phyloP scores from a whole-genome alignment of 2,888 invertebrate genomes.

The Cephus sareptanus region DNA sequence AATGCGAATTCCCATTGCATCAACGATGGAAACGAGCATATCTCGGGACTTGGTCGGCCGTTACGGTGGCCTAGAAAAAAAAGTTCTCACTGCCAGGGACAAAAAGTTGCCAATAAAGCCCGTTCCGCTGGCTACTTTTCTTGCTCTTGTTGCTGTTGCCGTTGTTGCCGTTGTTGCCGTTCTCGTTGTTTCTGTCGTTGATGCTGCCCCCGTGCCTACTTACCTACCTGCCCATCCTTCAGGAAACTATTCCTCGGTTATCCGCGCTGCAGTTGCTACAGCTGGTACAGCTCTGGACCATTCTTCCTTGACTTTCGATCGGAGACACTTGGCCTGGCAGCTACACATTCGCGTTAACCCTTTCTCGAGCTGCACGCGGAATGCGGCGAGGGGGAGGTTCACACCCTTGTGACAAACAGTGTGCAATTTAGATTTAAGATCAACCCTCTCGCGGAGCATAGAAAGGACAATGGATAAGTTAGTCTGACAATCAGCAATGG shows the following conservation, averaged over 20 bases:
- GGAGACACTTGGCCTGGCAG: background rate
- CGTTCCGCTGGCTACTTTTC: background rate
- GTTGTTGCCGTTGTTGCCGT: background rate
- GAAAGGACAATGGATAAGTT: conserved; percentile 58
- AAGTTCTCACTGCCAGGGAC: background rate
- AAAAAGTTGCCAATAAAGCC: conserved; percentile 2
- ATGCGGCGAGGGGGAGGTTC: background rate
- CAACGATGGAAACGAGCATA: conserved; percentile 6
- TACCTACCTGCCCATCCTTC: background rate
- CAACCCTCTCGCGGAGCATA: conserved; percentile 41
- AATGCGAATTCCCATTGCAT: background rate
- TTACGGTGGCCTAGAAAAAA: background rate
- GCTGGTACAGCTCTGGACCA: too few relatives aligned
- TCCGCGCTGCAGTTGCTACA: background rate
- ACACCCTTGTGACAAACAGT: conserved; percentile 52
- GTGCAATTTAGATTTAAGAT: conserved; percentile 64
- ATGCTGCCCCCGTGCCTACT: too few relatives aligned
- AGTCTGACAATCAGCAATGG: conserved; percentile 43
- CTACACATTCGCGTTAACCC: background rate
- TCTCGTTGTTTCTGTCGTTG: background rate
- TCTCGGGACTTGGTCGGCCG: conserved; percentile 1
- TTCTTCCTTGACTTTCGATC: background rate
- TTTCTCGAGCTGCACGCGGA: background rate
- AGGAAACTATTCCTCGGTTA: conserved; percentile 7
- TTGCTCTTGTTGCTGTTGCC: background rate